These are phyloP conservation scores for Carassius carassius DNA, from an alignment of 2,113 vertebrate species.

Conservation along the genomic window DNA sequence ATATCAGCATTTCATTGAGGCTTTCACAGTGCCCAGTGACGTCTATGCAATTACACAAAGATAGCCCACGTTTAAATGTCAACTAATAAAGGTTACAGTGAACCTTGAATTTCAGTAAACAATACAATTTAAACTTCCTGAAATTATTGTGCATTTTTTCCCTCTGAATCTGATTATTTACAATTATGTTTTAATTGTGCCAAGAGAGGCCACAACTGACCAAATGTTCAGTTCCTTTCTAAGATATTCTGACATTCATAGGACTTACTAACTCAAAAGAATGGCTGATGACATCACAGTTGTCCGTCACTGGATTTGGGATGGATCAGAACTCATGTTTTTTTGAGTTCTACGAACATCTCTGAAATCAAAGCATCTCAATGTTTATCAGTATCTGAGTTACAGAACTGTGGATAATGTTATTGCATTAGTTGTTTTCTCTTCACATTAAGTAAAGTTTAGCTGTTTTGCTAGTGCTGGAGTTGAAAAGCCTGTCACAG, in stretches of 20 bases:
- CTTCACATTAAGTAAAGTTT: neutral
- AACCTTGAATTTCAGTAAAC: slow-evolving; percentile 27
- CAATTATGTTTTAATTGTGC: neutral
- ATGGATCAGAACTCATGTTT: neutral
- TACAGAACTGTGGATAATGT: neutral
- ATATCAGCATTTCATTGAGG: neutral
- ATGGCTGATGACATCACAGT: neutral
- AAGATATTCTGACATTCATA: neutral
- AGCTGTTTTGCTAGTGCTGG: neutral
- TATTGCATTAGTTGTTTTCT: neutral
- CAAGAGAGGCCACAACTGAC: neutral
- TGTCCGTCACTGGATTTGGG: neutral
- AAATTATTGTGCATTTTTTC: slow-evolving; percentile 2
- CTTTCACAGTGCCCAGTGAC: neutral
- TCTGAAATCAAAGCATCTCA: neutral
- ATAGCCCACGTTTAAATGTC: neutral
- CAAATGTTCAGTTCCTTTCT: neutral
- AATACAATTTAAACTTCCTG: neutral
- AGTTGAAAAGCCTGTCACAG: neutral
- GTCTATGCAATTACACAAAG: neutral
- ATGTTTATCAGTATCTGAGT: neutral
- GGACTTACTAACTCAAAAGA: neutral
- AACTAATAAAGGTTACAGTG: neutral
- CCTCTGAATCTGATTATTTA: neutral
- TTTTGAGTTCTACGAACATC: neutral